Conservation (phyloP, 1,140 invertebrate species). For the Portunus trituberculatus region DNA sequence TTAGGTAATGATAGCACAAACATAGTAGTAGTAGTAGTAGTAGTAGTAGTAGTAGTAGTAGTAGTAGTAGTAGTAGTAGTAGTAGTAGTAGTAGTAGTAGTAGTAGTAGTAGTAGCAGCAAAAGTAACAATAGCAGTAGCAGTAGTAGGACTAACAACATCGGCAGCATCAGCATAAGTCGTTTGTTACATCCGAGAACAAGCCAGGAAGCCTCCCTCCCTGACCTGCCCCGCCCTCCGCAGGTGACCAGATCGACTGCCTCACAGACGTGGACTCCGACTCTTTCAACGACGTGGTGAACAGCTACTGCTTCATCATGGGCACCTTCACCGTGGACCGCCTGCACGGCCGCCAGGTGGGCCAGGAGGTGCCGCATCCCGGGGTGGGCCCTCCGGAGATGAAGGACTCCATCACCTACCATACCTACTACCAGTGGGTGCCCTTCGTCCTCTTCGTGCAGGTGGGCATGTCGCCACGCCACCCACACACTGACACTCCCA, state of each 20-base stretch:
- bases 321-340: conserved; percentile 83
- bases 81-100: too few relatives aligned
- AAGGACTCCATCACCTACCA: conserved; percentile 71
- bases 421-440: conserved; percentile 81
- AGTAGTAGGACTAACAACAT: too few relatives aligned
- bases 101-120: too few relatives aligned
- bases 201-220: neutral
- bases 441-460: conserved; percentile 80
- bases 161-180: too few relatives aligned
- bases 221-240: neutral
- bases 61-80: too few relatives aligned
- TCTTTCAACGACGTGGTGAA: conserved; percentile 82
- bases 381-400: conserved; percentile 80
- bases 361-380: conserved; percentile 78
- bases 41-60: too few relatives aligned
- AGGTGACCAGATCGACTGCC: conserved; percentile 95
- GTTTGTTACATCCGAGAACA: too few relatives aligned
- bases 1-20: too few relatives aligned
- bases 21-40: too few relatives aligned
- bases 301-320: conserved; percentile 82
- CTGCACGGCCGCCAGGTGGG: conserved; percentile 63
- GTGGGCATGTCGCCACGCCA: conserved; percentile 60
- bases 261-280: conserved; percentile 86
- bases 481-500: neutral
- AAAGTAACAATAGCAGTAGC: too few relatives aligned